phyloP scores from a whole-genome alignment of 2,797 vertebrate genomes.

The Passerculus sandwichensis region DNA sequence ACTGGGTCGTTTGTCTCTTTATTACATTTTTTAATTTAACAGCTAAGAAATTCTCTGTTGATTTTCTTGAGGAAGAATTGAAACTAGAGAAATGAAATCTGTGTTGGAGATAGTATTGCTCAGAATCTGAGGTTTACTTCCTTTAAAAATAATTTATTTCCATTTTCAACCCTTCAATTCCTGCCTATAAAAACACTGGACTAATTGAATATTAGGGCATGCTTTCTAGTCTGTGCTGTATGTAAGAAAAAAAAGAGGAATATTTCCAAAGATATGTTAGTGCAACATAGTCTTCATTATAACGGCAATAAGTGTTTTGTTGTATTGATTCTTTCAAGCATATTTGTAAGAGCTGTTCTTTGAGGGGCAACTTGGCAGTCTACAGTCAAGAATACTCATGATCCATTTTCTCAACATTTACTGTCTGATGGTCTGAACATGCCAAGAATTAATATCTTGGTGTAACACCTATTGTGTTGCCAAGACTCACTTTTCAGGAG shows the following conservation, averaged over 20 bases:
- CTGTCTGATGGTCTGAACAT: not conserved
- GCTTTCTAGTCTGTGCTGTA: not conserved
- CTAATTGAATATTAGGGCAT: not conserved
- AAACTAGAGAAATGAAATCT: not conserved
- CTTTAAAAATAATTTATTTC: not conserved
- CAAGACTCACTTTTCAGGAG: not conserved
- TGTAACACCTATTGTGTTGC: not conserved
- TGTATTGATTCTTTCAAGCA: not conserved
- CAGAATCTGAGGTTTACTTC: not conserved
- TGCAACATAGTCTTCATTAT: not conserved
- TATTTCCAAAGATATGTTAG: not conserved
- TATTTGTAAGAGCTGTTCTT: not conserved
- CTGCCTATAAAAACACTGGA: not conserved
- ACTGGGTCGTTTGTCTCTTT: not conserved
- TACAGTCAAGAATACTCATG: not conserved
- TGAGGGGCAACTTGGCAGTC: not conserved
- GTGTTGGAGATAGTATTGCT: not conserved
- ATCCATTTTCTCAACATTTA: not conserved
- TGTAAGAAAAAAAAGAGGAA: not conserved
- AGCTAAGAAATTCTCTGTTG: not conserved
- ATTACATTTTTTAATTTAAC: not conserved
- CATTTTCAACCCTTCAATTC: not conserved
- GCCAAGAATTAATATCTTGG: not conserved
- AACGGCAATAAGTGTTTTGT: fast-evolving
- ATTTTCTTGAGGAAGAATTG: not conserved